Percentiles rank a stretch among this genome's conserved stretches.
Evolutionary conservation across 2,113 vertebrate genomes (phyloP).

Genomic region (Eulemur rufifrons): DNA sequence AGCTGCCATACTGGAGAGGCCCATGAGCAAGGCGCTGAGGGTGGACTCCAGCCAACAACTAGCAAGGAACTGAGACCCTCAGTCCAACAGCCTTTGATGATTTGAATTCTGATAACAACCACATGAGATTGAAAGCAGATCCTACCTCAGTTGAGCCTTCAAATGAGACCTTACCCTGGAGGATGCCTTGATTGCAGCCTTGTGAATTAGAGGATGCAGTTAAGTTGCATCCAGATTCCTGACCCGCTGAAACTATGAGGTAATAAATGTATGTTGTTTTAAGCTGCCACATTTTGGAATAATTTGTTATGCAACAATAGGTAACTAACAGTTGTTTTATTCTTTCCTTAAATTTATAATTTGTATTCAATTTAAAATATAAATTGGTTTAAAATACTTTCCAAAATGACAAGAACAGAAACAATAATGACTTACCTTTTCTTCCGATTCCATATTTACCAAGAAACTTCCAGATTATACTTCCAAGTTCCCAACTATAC

Average conservation of each 20-base stretch:
- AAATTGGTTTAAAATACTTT: constrained; percentile 8
- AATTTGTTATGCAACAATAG: background rate
- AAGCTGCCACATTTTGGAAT: background rate
- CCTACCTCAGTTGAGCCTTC: background rate
- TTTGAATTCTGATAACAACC: background rate
- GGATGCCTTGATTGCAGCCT: background rate
- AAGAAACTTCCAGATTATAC: background rate
- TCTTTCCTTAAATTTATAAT: background rate
- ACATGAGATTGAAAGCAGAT: background rate
- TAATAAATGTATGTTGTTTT: too few relatives aligned
- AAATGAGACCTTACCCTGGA: background rate
- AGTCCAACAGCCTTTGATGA: background rate
- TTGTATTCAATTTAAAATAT: background rate
- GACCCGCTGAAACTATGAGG: background rate
- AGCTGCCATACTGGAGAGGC: background rate
- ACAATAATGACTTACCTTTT: background rate
- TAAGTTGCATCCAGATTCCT: background rate
- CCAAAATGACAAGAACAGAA: background rate
- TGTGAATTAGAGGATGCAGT: background rate
- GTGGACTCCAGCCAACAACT: background rate
- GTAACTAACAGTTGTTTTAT: background rate
- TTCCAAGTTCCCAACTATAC: background rate
- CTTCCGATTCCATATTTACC: background rate
- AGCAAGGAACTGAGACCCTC: background rate
- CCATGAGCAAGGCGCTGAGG: background rate